Percentiles rank a stretch among this genome's conserved stretches.
phyloP scores from a whole-genome alignment of 2,888 invertebrate genomes.

The Melipona beecheii region DNA sequence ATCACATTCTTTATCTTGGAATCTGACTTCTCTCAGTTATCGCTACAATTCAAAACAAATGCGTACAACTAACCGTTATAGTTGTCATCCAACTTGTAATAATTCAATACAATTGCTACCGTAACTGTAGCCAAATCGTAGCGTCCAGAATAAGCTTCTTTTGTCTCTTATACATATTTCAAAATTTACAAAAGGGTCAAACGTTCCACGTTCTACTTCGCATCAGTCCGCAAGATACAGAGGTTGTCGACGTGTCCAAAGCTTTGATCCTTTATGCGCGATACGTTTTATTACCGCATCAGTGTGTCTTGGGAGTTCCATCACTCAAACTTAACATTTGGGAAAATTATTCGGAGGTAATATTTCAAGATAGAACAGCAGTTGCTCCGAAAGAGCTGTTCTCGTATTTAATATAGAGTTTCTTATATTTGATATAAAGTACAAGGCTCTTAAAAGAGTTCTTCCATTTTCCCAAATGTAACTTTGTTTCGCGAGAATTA shows the following conservation, averaged over 20 bases:
- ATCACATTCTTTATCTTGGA: not conserved
- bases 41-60: not conserved
- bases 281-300: not conserved
- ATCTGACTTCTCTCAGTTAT: not conserved
- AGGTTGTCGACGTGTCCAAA: not conserved
- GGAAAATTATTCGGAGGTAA: too few species aligned
- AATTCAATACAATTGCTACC: not conserved
- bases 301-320: too few species aligned
- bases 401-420: too few species aligned
- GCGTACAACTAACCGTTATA: not conserved
- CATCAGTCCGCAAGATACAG: constrained; percentile 4
- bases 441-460: too few species aligned
- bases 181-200: constrained; percentile 1
- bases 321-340: not conserved
- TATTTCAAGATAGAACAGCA: too few species aligned
- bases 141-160: not conserved
- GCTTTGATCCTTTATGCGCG: not conserved
- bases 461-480: too few species aligned
- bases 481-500: too few species aligned
- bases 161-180: not conserved
- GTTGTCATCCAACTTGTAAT: not conserved
- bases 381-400: too few species aligned
- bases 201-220: constrained; percentile 27
- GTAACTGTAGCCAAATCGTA: not conserved
- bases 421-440: too few species aligned